Conservation (phyloP, 1,140 invertebrate species). For the Sinella curviseta region DNA sequence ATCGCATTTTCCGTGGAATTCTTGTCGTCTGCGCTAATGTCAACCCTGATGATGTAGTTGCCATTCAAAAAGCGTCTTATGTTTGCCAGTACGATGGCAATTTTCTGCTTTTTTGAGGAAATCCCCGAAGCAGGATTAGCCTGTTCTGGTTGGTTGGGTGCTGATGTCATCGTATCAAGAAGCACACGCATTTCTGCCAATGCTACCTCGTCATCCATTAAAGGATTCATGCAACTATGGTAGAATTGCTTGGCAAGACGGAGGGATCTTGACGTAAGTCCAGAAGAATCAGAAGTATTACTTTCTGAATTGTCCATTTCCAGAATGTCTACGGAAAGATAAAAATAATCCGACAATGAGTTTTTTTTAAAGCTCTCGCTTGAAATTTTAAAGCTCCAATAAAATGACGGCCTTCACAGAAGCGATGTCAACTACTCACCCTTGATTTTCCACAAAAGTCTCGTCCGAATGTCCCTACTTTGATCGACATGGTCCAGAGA, state of each 20-base stretch:
- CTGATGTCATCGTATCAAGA: neutral
- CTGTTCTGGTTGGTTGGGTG: neutral
- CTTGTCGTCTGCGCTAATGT: neutral
- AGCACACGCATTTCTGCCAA: neutral
- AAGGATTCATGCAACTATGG: neutral
- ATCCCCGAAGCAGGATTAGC: neutral
- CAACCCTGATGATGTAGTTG: neutral
- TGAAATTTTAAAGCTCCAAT: neutral
- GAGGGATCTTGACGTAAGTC: neutral
- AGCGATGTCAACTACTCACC: slow-evolving; percentile 29
- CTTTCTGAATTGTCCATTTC: neutral
- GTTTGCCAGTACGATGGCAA: neutral
- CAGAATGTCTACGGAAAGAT: neutral
- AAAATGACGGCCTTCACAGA: neutral
- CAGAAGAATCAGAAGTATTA: neutral
- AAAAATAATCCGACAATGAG: neutral
- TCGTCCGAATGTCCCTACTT: slow-evolving; percentile 44
- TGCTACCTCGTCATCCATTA: neutral
- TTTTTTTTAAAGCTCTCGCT: neutral
- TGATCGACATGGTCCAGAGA: slow-evolving; percentile 46
- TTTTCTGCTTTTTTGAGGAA: neutral
- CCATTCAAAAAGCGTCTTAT: neutral
- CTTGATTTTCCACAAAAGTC: slow-evolving; percentile 48
- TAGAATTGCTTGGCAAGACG: neutral
- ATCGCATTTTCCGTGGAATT: slow-evolving; percentile 20